Base-by-base conservation (phyloP, 2,797 vertebrate genomes). In the Alfaro cultratus region DNA sequence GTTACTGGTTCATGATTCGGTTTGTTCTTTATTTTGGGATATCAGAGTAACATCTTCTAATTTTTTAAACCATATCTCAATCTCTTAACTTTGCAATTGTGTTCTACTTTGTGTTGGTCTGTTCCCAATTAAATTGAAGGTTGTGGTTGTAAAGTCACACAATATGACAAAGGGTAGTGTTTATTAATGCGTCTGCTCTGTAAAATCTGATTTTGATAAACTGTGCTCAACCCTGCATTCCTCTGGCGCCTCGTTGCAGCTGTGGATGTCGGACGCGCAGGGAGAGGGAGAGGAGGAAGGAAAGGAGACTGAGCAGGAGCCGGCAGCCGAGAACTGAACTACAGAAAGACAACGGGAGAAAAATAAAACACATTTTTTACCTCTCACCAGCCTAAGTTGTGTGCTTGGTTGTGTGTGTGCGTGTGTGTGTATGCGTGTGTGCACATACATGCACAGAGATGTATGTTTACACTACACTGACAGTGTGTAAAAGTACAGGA, bases 211-310 rank as follows among this genome's bases (percentile, higher is more conserved):
- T 67, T 67, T 34, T 34, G 60, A 34, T 62, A 2, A 73, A 49
- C 29, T 21, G 7, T 7, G 9, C 43, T 51, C 57, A 82, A 75
- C n/a, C 53, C 73, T 12, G 71, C 80, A 73, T 36, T 67, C 64
- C 64, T 41, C 39, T 9, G 85, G 31, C 6, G 11, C 39, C 26
- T 80, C 31, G 8, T 83, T 86, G 72, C 90, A 99, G 98, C 97
- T 99, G 96, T 99, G 98, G 98, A 97, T 96, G 94, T 96, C 97
- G 79, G 98, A 99, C 83, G 91, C 93, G 93, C 96, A 97, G 92
- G 96, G 94, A 84, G 97, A 98, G 0, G 95, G 96, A 85, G 97
- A 97, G 0, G 96, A 53, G 7, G 90, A 92, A 16, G 86, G 47
- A 60, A 90, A 90, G 0, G 97, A 98, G 87, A 89, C 95, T 76